Evolutionary conservation across 2,888 invertebrate species (phyloP).

Genomic region (Seladonia tumulorum): DNA sequence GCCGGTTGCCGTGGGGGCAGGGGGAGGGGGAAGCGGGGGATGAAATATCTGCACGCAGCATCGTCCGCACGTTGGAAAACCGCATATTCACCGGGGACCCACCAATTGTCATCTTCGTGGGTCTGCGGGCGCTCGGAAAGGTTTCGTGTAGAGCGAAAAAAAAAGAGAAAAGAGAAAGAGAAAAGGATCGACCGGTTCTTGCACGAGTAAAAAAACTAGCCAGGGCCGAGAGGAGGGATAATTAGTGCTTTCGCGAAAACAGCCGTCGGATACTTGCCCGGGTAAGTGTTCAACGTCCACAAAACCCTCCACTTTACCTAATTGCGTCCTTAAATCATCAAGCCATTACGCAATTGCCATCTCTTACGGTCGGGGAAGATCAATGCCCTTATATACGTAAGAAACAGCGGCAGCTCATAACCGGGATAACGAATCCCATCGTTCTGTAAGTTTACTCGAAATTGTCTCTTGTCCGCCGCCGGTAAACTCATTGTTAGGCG

Average conservation of each 20-base stretch:
- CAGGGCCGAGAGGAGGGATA: slow-evolving; percentile 48
- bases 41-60: slow-evolving; percentile 11
- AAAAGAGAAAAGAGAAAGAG: not conserved
- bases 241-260: slow-evolving; percentile 73
- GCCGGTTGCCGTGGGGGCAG: not conserved
- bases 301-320: slow-evolving; percentile 72
- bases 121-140: slow-evolving; percentile 5
- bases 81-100: slow-evolving; percentile 36
- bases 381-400: slow-evolving; percentile 44
- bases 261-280: slow-evolving; percentile 59
- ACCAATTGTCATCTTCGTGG: slow-evolving; percentile 40
- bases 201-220: slow-evolving; percentile 40
- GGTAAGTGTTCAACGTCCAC: slow-evolving; percentile 66
- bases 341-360: slow-evolving; percentile 73
- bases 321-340: slow-evolving; percentile 73
- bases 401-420: slow-evolving; percentile 48
- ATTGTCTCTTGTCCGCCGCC: slow-evolving; percentile 52
- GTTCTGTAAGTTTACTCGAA: slow-evolving; percentile 63
- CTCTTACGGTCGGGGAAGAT: slow-evolving; percentile 61
- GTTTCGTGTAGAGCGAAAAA: slow-evolving; percentile 46
- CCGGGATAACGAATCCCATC: slow-evolving; percentile 62
- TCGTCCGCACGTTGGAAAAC: slow-evolving; percentile 24
- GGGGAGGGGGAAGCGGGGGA: no score
- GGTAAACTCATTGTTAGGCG: slow-evolving; percentile 63
- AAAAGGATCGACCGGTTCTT: slow-evolving; percentile 54